Conservation (phyloP, 1,140 invertebrate species). For the Paraescarpia echinospica region DNA sequence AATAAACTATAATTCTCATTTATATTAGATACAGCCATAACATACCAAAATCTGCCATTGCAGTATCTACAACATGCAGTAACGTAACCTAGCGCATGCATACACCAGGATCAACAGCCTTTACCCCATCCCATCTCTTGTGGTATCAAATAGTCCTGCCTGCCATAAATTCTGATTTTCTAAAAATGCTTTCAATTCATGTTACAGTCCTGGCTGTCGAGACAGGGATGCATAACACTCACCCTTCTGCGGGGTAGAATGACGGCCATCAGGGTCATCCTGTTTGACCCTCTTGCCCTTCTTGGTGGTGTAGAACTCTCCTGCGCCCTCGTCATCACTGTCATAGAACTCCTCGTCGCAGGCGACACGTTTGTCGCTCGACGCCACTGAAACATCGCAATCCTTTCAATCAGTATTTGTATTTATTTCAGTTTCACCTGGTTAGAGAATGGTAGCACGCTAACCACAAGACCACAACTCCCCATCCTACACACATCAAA, state of each 20-base stretch:
- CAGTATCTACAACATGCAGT: background rate
- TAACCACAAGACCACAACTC: background rate
- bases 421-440: background rate
- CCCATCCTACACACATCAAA: background rate
- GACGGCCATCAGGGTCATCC: background rate
- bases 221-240: background rate
- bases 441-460: too few species aligned
- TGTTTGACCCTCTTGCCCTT: background rate
- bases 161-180: background rate
- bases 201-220: background rate
- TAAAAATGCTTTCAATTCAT: background rate
- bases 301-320: background rate
- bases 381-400: slow-evolving; percentile 40
- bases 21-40: background rate
- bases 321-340: slow-evolving; percentile 90
- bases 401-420: background rate
- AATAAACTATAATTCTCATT: background rate
- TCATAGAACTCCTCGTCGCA: slow-evolving; percentile 96
- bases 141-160: background rate
- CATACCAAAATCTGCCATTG: background rate
- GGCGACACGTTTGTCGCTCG: slow-evolving; percentile 86
- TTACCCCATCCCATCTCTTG: background rate
- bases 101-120: background rate
- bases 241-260: background rate
- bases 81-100: background rate